phyloP scores from a whole-genome alignment of 2,113 vertebrate genomes.

The Callipepla californica region DNA sequence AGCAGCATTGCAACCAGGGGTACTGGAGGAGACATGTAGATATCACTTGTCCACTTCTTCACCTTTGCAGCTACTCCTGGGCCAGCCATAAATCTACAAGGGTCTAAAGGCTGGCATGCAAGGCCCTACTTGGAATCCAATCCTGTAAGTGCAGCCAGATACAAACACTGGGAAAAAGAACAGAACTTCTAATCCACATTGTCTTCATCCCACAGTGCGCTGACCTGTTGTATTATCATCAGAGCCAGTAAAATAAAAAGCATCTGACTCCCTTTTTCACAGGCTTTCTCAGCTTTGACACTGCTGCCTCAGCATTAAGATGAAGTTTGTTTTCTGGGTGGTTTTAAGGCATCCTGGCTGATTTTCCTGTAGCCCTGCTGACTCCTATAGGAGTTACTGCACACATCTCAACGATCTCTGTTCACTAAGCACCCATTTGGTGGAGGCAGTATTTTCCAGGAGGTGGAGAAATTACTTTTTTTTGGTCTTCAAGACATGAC shows the following conservation, averaged over 20 bases:
- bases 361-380: not conserved
- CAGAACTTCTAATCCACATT: not conserved
- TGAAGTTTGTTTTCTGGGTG: not conserved
- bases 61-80: not conserved
- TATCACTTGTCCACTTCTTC: not conserved
- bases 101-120: not conserved
- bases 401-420: fast-evolving
- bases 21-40: not conserved
- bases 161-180: not conserved
- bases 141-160: not conserved
- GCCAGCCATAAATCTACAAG: not conserved
- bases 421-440: not conserved
- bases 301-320: not conserved
- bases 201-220: not conserved
- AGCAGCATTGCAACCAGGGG: not conserved
- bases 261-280: not conserved
- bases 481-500: not conserved
- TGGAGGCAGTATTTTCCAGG: not conserved
- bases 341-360: not conserved
- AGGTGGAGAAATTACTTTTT: not conserved
- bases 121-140: not conserved
- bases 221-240: not conserved
- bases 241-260: not conserved
- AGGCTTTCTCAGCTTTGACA: not conserved
- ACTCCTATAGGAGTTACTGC: not conserved